phyloP scores from a whole-genome alignment of 2,113 vertebrate genomes.

The Megalops atlanticus region DNA sequence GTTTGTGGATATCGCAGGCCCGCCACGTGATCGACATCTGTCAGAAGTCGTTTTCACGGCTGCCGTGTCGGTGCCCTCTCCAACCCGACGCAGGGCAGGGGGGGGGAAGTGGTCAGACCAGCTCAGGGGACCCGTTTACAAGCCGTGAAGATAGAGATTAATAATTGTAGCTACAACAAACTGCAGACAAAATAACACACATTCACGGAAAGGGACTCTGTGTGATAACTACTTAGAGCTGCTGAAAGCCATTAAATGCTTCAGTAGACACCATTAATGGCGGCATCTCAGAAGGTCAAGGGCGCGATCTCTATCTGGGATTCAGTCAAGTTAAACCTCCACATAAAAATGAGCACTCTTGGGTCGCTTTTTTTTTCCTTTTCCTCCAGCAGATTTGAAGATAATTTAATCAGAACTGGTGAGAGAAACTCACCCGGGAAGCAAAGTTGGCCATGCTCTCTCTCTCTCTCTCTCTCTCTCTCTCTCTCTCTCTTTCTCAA shows the following conservation, averaged over 20 bases:
- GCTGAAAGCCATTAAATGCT: slow-evolving; percentile 53
- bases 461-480: neutral
- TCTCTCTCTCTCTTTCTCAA: neutral
- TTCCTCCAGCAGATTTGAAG: slow-evolving; percentile 39
- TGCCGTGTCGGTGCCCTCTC: neutral
- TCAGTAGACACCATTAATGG: slow-evolving; percentile 51
- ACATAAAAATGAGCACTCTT: slow-evolving; percentile 40
- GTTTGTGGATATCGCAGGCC: slow-evolving; percentile 17
- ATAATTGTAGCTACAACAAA: slow-evolving; percentile 15
- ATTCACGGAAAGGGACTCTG: slow-evolving; percentile 44
- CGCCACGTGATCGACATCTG: neutral
- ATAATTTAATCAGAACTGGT: slow-evolving; percentile 53
- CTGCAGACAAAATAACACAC: slow-evolving; percentile 36
- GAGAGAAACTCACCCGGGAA: slow-evolving; percentile 32
- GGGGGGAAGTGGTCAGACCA: neutral
- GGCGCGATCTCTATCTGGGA: slow-evolving; percentile 49
- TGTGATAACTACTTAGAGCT: slow-evolving; percentile 49
- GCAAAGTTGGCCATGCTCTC: neutral
- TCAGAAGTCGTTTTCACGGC: neutral
- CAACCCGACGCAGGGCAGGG: neutral
- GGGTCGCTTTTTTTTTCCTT: slow-evolving; percentile 25
- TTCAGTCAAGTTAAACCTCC: slow-evolving; percentile 53
- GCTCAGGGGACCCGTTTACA: slow-evolving; percentile 17
- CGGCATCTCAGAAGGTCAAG: slow-evolving; percentile 48
- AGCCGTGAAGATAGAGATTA: slow-evolving; percentile 5